phyloP scores from a whole-genome alignment of 1,140 invertebrate species.

The Drosophila erecta region DNA sequence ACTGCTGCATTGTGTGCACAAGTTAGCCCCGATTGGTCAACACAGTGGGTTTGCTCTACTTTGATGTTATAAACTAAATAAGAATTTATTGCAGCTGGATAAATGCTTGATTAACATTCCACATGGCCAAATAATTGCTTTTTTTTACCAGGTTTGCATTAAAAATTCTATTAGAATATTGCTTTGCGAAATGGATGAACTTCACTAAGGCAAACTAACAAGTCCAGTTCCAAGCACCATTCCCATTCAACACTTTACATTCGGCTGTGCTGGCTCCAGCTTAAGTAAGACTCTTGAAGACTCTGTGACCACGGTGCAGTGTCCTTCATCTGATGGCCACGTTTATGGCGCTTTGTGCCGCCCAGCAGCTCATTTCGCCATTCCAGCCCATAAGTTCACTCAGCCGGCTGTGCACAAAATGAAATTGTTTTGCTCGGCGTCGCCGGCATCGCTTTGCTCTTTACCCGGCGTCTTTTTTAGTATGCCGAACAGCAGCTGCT shows the following conservation, averaged over 20 bases:
- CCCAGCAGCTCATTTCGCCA: slow-evolving; percentile 5
- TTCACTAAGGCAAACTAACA: background rate
- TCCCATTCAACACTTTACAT: background rate
- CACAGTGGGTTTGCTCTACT: slow-evolving; percentile 11
- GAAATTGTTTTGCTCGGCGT: slow-evolving; percentile 72
- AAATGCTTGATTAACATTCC: too few relatives aligned
- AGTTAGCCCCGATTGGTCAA: slow-evolving; percentile 35
- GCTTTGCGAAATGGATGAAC: too few relatives aligned
- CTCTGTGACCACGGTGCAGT: slow-evolving; percentile 17
- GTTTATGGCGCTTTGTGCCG: slow-evolving; percentile 40
- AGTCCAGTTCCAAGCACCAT: background rate
- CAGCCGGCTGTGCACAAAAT: slow-evolving; percentile 66
- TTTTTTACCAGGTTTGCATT: too few relatives aligned
- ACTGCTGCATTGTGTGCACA: slow-evolving; percentile 67
- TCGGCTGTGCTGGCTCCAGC: background rate
- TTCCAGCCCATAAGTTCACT: slow-evolving; percentile 43
- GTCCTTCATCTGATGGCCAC: slow-evolving; percentile 27
- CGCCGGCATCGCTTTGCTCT: slow-evolving; percentile 49
- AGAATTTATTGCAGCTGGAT: too few relatives aligned
- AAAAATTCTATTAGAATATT: too few relatives aligned
- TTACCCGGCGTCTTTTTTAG: slow-evolving; percentile 67
- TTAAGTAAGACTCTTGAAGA: background rate
- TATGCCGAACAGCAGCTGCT: slow-evolving; percentile 72
- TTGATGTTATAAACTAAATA: too few relatives aligned
- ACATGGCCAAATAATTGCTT: too few relatives aligned